These are phyloP conservation scores for Drosophila falleni DNA, from an alignment of 2,888 invertebrate species.

Conservation along the genomic window DNA sequence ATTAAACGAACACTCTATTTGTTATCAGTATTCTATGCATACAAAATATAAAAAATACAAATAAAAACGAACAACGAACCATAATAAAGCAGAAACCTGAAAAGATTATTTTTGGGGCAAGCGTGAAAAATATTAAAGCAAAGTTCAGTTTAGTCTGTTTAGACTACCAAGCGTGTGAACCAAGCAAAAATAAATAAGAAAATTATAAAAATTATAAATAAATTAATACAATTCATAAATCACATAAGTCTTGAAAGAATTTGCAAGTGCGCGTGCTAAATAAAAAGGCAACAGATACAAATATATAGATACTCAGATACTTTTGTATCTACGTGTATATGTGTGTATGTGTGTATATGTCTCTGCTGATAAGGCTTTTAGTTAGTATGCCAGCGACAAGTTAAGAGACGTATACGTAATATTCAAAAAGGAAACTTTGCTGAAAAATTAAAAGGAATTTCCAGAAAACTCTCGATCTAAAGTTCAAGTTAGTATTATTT, in stretches of 20 bases:
- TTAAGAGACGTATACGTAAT: slow-evolving; percentile 69
- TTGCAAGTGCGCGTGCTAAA: slow-evolving; percentile 13
- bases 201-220: slow-evolving; percentile 20
- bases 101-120: slow-evolving; percentile 45
- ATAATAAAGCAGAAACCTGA: slow-evolving; percentile 26
- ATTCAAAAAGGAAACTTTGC: slow-evolving; percentile 14
- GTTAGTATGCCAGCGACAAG: slow-evolving; percentile 28
- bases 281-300: slow-evolving; percentile 8
- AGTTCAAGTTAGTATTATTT: slow-evolving; percentile 33
- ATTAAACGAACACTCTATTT: slow-evolving; percentile 68
- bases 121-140: slow-evolving; percentile 55
- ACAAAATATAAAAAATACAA: slow-evolving; percentile 49
- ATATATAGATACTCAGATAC: slow-evolving; percentile 6
- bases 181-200: slow-evolving; percentile 32
- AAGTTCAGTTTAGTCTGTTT: slow-evolving; percentile 52
- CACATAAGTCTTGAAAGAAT: neutral
- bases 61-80: slow-evolving; percentile 35
- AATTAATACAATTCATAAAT: slow-evolving; percentile 11
- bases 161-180: slow-evolving; percentile 48
- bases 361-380: slow-evolving; percentile 45
- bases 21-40: slow-evolving; percentile 68
- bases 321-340: slow-evolving; percentile 7
- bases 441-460: slow-evolving; percentile 25
- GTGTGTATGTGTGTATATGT: neutral
- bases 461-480: slow-evolving; percentile 26